These are phyloP conservation scores for Sicus ferrugineus DNA, from an alignment of 2,888 invertebrate species.

Conservation along the genomic window DNA sequence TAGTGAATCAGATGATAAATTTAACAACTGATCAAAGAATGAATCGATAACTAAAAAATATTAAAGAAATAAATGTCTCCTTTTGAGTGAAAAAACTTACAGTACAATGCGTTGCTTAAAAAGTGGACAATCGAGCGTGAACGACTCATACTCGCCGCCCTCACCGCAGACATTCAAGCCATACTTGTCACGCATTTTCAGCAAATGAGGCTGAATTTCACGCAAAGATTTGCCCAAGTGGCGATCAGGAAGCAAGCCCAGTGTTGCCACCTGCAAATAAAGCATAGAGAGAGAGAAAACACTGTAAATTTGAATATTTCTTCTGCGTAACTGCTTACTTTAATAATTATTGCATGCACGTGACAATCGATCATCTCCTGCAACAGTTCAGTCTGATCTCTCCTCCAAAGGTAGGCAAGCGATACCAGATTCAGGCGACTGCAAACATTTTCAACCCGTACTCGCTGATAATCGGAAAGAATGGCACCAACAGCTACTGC, in stretches of 20 bases:
- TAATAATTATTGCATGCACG: conserved; percentile 94
- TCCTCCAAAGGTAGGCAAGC: conserved; percentile 94
- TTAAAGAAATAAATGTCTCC: too few relatives aligned
- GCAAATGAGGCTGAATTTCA: conserved; percentile 86
- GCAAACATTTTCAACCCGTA: conserved; percentile 98
- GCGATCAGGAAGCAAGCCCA: conserved; percentile 85
- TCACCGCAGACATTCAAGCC: conserved; percentile 97
- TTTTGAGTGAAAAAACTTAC: conserved; percentile 77
- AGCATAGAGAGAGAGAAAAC: background rate
- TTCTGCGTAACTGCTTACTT: conserved; percentile 69
- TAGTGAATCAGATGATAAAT: too few relatives aligned
- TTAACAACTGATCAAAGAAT: too few relatives aligned
- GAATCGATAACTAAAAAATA: background rate
- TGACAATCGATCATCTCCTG: conserved; percentile 96
- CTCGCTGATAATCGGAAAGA: conserved; percentile 96
- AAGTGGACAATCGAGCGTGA: conserved; percentile 95
- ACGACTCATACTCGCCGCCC: conserved; percentile 98
- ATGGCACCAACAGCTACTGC: conserved; percentile 98
- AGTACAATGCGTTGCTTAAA: conserved; percentile 89
- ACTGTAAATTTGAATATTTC: background rate
- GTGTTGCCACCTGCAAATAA: conserved; percentile 73
- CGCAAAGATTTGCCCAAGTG: conserved; percentile 88
- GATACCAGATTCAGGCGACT: conserved; percentile 86
- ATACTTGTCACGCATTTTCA: conserved; percentile 91
- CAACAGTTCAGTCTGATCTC: conserved; percentile 92